A percentile compares a stretch with the other conserved stretches of the same genome.
These are phyloP conservation scores for Cephalopachus bancanus DNA, from an alignment of 2,797 vertebrate genomes.

Conservation along the genomic window DNA sequence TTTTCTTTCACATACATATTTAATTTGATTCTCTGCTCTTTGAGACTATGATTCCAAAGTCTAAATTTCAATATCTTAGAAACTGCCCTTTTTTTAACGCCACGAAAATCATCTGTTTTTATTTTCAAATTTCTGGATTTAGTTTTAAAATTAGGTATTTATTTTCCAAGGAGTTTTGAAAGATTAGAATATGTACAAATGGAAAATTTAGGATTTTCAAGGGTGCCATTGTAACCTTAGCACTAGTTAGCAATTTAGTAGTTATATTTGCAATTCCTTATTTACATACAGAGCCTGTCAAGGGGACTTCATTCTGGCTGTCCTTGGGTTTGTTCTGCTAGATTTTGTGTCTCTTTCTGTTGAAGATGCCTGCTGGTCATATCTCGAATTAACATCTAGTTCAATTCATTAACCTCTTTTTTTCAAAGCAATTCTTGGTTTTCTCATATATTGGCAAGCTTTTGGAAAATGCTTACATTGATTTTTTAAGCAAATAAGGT, in stretches of 20 bases:
- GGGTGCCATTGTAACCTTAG: accelerated
- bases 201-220: background rate
- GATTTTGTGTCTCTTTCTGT: background rate
- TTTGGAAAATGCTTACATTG: background rate
- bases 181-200: background rate
- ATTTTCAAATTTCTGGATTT: background rate
- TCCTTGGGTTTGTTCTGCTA: background rate
- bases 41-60: background rate
- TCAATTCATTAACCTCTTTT: background rate
- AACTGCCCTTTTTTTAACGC: background rate
- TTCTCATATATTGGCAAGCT: background rate
- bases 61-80: background rate
- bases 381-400: background rate
- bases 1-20: background rate
- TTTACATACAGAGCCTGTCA: accelerated
- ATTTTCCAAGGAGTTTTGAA: background rate
- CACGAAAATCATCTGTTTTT: background rate
- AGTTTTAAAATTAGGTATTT: background rate
- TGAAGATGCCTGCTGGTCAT: background rate
- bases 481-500: background rate
- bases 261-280: accelerated
- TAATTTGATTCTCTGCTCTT: background rate
- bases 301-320: accelerated
- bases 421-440: background rate
- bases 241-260: accelerated